Percentiles rank a stretch among this genome's conserved stretches.
Conservation (phyloP, 2,113 vertebrate species). For the Heteronetta atricapilla region DNA sequence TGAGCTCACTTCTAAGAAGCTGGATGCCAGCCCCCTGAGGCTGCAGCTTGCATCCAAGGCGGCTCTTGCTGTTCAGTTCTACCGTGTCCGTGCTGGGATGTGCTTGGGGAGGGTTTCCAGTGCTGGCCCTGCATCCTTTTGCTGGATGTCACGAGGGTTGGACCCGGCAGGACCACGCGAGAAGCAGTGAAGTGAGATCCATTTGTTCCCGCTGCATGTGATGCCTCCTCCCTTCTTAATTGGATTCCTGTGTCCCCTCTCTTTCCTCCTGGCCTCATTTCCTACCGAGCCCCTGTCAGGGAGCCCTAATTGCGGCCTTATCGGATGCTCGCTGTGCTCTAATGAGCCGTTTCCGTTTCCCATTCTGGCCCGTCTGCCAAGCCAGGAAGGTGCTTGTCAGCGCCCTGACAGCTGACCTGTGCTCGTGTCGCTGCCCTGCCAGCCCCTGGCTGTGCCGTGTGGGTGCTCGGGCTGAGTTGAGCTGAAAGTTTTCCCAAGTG, state of each 20-base stretch:
- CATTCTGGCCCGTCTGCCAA: not conserved
- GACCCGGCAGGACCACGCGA: not conserved
- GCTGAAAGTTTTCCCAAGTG: not conserved
- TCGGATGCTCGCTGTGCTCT: not conserved
- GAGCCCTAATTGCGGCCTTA: not conserved
- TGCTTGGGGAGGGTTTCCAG: not conserved
- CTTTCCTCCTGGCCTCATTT: slow-evolving; percentile 3
- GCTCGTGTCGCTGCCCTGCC: not conserved
- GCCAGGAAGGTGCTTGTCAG: not conserved
- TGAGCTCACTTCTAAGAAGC: not conserved
- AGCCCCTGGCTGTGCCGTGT: not conserved
- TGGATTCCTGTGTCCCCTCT: not conserved
- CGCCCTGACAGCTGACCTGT: not conserved
- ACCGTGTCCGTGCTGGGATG: not conserved
- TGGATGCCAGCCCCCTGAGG: not conserved
- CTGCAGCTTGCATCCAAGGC: not conserved
- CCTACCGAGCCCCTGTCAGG: not conserved
- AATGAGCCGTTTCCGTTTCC: not conserved
- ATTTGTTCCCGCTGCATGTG: not conserved
- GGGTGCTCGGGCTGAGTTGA: not conserved
- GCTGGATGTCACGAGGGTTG: not conserved
- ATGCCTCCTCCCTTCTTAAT: not conserved
- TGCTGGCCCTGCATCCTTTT: not conserved
- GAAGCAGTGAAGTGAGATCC: not conserved
- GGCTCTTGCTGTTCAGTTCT: not conserved